Base-by-base conservation (phyloP, 2,888 invertebrate genomes). In the Halictus ligatus region DNA sequence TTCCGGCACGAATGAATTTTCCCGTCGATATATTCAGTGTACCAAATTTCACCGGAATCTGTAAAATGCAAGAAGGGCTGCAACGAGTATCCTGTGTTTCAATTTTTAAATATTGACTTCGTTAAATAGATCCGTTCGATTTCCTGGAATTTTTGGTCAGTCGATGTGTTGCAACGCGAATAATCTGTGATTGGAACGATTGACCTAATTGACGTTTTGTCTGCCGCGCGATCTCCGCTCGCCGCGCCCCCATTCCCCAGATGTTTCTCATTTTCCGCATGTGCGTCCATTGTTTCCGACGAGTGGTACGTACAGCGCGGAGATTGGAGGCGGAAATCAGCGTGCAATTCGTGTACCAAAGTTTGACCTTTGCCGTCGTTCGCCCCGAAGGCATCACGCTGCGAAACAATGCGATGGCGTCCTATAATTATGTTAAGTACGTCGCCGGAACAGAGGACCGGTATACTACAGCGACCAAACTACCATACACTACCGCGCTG, bases 351-450 rank as follows among this genome's bases (percentile, higher is more conserved):
- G 75, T 77, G 81, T 21, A 79, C 81, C 83, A 80, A 90, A 88
- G 82, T 87, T 90, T 79, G 86, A 87, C 78, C 88, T 90, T 85
- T 81, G 78, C 80, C 83, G 69, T 50, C 82, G 85, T 85, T 90
- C 86, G 88, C 90, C 86, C 85, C 82, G 84, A 75, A 89, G 85
- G 83, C 85, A 89, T 90, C 87, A 80, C 84, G 80, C 73, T 84
- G 83, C 80, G 83, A 79, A 89, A 87, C 89, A 91, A 91, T 89
- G 90, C 89, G 82, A 88, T 82, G 72, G 84, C 77, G 79, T 86
- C 74, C 86, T 88, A 89, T 94, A 94, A 94, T 94, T 93, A 94
- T 93, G 93, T 94, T 93, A 94, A 94, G 93, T 93, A 92, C 91
- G 89, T 89, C 90, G 89, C 85, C 80, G 90, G 90, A 89, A 89